Conservation (phyloP, 2,797 vertebrate genomes). For the Danio aesculapii region DNA sequence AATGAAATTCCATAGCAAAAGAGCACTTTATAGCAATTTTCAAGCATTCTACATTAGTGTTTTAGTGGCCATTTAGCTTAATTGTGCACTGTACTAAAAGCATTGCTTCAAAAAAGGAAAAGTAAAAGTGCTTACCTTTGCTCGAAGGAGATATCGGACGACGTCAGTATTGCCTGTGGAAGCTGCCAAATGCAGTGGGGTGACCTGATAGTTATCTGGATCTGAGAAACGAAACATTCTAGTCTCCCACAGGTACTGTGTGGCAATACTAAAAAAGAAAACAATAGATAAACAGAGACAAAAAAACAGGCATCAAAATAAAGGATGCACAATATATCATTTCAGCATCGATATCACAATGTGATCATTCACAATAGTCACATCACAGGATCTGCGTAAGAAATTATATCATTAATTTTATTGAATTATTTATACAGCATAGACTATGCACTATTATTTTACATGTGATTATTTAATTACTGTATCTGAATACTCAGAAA, state of each 20-base stretch:
- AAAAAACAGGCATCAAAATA: neutral
- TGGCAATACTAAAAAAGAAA: conserved; percentile 69
- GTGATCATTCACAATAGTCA: too few relatives aligned
- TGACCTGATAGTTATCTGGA: conserved; percentile 77
- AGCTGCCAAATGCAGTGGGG: conserved; percentile 81
- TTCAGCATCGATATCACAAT: too few relatives aligned
- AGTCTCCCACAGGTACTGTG: conserved; percentile 83
- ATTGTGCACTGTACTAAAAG: neutral
- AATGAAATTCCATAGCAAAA: neutral
- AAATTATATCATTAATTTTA: too few relatives aligned
- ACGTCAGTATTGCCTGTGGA: conserved; percentile 81
- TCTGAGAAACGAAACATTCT: conserved; percentile 82
- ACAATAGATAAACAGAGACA: neutral
- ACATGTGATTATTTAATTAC: too few relatives aligned
- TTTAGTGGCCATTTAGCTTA: neutral
- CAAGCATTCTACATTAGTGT: neutral
- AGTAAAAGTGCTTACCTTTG: conserved; percentile 69
- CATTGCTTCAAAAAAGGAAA: neutral
- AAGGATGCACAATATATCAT: too few relatives aligned
- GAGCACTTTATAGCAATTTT: neutral
- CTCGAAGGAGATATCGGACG: conserved; percentile 78
- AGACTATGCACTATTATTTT: too few relatives aligned
- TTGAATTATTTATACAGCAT: too few relatives aligned
- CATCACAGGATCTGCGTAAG: too few relatives aligned
- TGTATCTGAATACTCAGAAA: too few relatives aligned